Percentiles rank a stretch among this genome's conserved stretches.
phyloP scores from a whole-genome alignment of 2,797 vertebrate species.

The Buphagus erythrorhynchus region DNA sequence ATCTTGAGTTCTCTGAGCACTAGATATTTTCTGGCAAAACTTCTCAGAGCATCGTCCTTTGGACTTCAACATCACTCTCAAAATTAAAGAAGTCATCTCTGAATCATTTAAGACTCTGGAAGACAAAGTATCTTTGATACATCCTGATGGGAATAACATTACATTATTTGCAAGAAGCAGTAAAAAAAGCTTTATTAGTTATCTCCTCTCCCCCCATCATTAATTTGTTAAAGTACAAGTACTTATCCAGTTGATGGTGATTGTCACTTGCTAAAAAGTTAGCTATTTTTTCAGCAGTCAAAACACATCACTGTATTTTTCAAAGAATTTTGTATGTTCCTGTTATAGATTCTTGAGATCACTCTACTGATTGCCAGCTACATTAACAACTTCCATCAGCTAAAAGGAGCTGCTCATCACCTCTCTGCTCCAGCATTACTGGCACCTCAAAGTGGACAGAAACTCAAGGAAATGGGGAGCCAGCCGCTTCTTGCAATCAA shows the following conservation, averaged over 20 bases:
- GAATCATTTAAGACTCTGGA: background rate
- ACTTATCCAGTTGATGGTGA: conserved; percentile 35
- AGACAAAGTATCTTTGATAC: background rate
- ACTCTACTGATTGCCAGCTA: conserved; percentile 93
- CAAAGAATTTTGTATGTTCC: conserved; percentile 41
- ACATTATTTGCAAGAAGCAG: background rate
- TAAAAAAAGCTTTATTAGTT: conserved; percentile 23
- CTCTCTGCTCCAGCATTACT: conserved; percentile 90
- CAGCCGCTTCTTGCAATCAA: conserved; percentile 80
- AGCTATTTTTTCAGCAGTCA: conserved; percentile 60
- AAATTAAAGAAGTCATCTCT: background rate
- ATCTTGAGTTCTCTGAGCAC: background rate
- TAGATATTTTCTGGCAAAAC: background rate
- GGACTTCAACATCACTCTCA: background rate
- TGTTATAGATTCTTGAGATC: conserved; percentile 91
- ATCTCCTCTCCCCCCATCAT: conserved; percentile 5
- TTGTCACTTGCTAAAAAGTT: conserved; percentile 52
- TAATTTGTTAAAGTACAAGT: conserved; percentile 44
- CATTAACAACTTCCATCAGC: conserved; percentile 91
- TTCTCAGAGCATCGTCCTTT: background rate
- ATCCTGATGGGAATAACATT: background rate
- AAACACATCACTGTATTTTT: conserved; percentile 63
- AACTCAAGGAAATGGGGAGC: conserved; percentile 82
- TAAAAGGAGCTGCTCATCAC: conserved; percentile 90
- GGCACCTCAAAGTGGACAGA: conserved; percentile 80